These are phyloP conservation scores for Anguilla japonica DNA, from an alignment of 2,113 vertebrate species.

Conservation along the genomic window DNA sequence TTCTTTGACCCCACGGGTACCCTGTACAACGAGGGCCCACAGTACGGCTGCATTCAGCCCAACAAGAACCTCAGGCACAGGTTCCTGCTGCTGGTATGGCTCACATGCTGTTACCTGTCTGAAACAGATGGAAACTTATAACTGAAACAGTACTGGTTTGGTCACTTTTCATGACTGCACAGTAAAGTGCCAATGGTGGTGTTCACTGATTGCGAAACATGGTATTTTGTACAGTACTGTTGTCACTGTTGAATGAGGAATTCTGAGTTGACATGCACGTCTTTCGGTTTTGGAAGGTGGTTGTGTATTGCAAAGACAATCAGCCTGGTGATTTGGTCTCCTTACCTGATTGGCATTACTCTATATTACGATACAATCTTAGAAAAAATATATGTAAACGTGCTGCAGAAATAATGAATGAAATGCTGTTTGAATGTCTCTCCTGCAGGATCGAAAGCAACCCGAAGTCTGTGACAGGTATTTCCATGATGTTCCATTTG, in stretches of 20 bases:
- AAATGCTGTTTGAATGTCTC: background rate
- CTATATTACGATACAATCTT: too few relatives aligned
- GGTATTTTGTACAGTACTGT: background rate
- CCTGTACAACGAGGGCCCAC: slow-evolving; percentile 92
- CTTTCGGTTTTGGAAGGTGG: background rate
- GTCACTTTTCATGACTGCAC: background rate
- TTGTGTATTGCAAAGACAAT: background rate
- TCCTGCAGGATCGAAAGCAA: slow-evolving; percentile 86
- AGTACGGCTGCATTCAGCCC: slow-evolving; percentile 96
- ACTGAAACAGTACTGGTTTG: background rate
- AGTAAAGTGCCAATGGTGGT: background rate
- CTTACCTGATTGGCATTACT: too few relatives aligned
- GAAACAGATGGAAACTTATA: background rate
- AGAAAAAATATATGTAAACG: too few relatives aligned
- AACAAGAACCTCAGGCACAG: slow-evolving; percentile 93
- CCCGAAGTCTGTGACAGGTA: slow-evolving; percentile 86
- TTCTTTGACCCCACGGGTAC: slow-evolving; percentile 96
- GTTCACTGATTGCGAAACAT: background rate
- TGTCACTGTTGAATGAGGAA: background rate
- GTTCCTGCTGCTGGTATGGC: slow-evolving; percentile 88
- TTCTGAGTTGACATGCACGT: background rate
- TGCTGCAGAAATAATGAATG: too few relatives aligned
- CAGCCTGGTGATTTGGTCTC: background rate
- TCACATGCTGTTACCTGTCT: background rate
- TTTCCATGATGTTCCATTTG: slow-evolving; percentile 95